Conservation (phyloP, 1,140 invertebrate genomes). For the Lysiphlebus fabarum region DNA sequence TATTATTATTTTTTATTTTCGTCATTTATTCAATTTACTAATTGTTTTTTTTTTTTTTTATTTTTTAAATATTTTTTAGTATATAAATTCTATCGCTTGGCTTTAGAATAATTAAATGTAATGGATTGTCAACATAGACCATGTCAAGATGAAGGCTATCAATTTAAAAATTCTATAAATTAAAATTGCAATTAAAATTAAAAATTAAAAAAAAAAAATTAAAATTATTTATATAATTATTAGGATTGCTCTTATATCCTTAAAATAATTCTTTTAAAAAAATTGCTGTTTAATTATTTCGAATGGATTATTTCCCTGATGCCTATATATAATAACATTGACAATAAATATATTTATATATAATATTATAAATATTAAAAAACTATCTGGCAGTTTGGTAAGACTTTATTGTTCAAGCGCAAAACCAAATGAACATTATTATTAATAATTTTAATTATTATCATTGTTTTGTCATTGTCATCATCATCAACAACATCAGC, state of each 20-base stretch:
- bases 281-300: not conserved
- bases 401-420: constrained; percentile 26
- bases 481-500: too few species aligned
- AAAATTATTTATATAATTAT: too few species aligned
- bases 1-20: constrained; percentile 22
- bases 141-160: constrained; percentile 2
- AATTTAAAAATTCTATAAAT: constrained; percentile 1
- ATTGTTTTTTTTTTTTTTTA: constrained; percentile 19
- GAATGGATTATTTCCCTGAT: not conserved
- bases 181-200: too few species aligned
- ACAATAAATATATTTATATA: too few species aligned
- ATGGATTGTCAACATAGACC: constrained; percentile 12
- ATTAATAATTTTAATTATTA: not conserved
- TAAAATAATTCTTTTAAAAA: not conserved
- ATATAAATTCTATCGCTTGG: not conserved
- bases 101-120: not conserved
- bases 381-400: constrained; percentile 28
- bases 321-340: too few species aligned
- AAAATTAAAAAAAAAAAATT: too few species aligned
- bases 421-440: constrained; percentile 7
- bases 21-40: constrained; percentile 17
- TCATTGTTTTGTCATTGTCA: too few species aligned
- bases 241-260: not conserved
- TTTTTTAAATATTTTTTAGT: not conserved
- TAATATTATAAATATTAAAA: constrained; percentile 1